phyloP scores from a whole-genome alignment of 2,888 invertebrate species.

The Hirtodrosophila confusa region DNA sequence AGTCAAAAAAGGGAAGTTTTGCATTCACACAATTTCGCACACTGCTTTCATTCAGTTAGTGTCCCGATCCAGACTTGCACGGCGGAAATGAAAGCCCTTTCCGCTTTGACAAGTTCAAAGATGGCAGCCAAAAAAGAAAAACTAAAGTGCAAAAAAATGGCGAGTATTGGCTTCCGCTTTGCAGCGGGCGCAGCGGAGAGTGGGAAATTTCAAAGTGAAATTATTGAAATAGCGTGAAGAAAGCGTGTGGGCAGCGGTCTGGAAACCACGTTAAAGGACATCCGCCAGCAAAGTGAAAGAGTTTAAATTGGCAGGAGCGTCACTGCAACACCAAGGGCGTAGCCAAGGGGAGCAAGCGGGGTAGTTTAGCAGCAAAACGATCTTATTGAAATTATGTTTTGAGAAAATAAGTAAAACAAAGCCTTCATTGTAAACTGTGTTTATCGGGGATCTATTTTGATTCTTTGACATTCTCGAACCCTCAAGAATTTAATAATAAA shows the following conservation, averaged over 20 bases:
- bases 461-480: no score
- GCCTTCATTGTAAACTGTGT: no score
- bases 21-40: constrained; percentile 12
- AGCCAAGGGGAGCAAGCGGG: no score
- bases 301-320: constrained; percentile 59
- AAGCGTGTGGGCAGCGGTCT: constrained; percentile 68
- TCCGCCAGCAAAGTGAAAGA: constrained; percentile 76
- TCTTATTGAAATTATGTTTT: no score
- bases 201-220: constrained; percentile 79
- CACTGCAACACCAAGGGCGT: not conserved
- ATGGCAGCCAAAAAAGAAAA: constrained; percentile 55
- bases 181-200: constrained; percentile 33
- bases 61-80: constrained; percentile 38
- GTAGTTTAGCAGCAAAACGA: no score
- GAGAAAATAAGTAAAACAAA: no score
- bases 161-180: constrained; percentile 66
- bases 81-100: constrained; percentile 82
- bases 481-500: no score
- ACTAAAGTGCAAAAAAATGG: constrained; percentile 41
- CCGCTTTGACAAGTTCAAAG: constrained; percentile 71
- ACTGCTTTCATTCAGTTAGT: constrained; percentile 33
- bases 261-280: constrained; percentile 80
- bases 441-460: no score
- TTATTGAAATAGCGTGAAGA: constrained; percentile 75
- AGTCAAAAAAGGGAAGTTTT: constrained; percentile 12